phyloP scores from a whole-genome alignment of 1,140 invertebrate species.

The Macrobrachium nipponense region DNA sequence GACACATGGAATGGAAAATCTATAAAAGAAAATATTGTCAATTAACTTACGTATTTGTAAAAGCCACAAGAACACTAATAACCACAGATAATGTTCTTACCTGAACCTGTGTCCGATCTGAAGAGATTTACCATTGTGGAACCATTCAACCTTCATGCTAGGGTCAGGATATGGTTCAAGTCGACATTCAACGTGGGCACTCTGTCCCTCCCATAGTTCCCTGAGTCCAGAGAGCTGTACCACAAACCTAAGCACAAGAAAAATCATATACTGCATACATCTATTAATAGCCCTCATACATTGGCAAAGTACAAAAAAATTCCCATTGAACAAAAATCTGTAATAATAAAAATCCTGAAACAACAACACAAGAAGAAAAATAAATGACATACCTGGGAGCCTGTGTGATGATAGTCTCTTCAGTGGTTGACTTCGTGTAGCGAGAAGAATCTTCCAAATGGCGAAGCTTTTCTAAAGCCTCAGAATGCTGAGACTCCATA shows the following conservation, averaged over 20 bases:
- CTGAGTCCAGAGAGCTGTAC: slow-evolving; percentile 87
- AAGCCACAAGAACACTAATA: too few species aligned
- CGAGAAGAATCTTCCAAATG: slow-evolving; percentile 69
- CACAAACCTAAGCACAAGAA: slow-evolving; percentile 74
- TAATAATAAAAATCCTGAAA: background rate
- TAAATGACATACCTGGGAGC: slow-evolving; percentile 73
- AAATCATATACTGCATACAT: slow-evolving; percentile 1
- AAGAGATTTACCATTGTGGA: slow-evolving; percentile 71
- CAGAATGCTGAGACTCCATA: slow-evolving; percentile 72
- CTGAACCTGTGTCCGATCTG: slow-evolving; percentile 71
- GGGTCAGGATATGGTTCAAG: slow-evolving; percentile 66
- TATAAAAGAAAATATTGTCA: background rate
- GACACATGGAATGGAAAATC: background rate
- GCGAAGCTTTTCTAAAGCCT: slow-evolving; percentile 77
- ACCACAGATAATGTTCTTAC: slow-evolving; percentile 10
- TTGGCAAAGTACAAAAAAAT: background rate
- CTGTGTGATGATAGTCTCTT: slow-evolving; percentile 83
- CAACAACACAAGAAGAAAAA: background rate
- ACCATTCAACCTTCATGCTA: slow-evolving; percentile 67
- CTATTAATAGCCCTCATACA: background rate
- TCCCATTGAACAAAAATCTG: background rate
- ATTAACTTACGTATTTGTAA: too few species aligned
- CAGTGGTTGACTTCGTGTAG: slow-evolving; percentile 71
- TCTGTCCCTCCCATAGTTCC: slow-evolving; percentile 85
- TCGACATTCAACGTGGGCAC: slow-evolving; percentile 77